Evolutionary conservation across 1,140 invertebrate genomes (phyloP).

Genomic region (Hypsibius dujardini): DNA sequence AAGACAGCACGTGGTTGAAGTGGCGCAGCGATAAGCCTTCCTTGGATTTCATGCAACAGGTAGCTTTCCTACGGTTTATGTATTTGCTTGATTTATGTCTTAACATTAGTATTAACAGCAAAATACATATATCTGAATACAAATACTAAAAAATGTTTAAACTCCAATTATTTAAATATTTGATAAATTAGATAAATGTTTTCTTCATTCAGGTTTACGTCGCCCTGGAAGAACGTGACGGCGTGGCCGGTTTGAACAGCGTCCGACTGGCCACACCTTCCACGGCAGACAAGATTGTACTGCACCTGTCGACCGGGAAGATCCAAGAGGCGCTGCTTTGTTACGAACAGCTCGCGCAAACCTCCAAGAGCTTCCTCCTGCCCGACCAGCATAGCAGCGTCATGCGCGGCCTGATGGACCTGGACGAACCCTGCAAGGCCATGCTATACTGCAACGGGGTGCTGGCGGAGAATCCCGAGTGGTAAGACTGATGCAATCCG

Average conservation of each 20-base stretch:
- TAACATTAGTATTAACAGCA: no score
- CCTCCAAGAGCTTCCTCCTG: conserved; percentile 29
- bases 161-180: conserved; percentile 19
- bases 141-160: conserved; percentile 18
- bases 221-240: conserved; percentile 41
- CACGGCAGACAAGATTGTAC: conserved; percentile 37
- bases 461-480: conserved; percentile 31
- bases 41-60: conserved; percentile 32
- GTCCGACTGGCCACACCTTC: conserved; percentile 33
- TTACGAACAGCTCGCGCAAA: conserved; percentile 36
- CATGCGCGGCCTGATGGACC: conserved; percentile 36
- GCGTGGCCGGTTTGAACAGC: conserved; percentile 39
- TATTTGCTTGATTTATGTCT: no score
- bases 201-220: conserved; percentile 39
- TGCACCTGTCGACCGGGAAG: conserved; percentile 37
- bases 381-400: conserved; percentile 34
- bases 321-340: conserved; percentile 40
- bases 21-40: no score
- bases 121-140: conserved; percentile 17
- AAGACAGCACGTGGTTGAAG: conserved; percentile 23
- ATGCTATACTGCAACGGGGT: conserved; percentile 33
- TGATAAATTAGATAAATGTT: conserved; percentile 6
- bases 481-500: no score
- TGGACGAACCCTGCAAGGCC: conserved; percentile 38
- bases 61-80: conserved; percentile 36